These are phyloP conservation scores for Pantherophis vulpinus DNA, from an alignment of 2,797 vertebrate genomes.

Conservation along the genomic window DNA sequence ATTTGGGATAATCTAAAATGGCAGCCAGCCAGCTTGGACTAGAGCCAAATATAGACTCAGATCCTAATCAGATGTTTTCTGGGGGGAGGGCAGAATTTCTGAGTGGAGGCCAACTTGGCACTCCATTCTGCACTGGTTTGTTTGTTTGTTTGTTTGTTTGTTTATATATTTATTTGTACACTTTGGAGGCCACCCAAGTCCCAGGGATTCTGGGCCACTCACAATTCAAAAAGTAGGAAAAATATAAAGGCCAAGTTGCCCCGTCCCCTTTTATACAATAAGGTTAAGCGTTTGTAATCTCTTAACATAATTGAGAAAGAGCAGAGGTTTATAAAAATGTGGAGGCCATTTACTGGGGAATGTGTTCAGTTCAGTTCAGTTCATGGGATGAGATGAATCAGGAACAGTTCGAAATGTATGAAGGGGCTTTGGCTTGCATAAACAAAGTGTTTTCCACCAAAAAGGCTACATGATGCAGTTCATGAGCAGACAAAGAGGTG, in stretches of 20 bases:
- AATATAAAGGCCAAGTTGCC: neutral
- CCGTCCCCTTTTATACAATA: neutral
- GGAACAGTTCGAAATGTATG: neutral
- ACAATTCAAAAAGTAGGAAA: neutral
- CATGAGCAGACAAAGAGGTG: neutral
- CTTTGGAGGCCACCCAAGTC: neutral
- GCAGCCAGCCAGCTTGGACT: neutral
- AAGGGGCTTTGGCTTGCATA: neutral
- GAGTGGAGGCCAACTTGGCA: neutral
- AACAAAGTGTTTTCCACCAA: neutral
- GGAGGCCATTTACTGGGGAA: neutral
- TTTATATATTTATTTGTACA: neutral
- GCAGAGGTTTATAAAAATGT: neutral
- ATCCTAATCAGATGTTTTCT: neutral
- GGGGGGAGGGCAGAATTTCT: neutral
- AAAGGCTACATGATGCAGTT: neutral
- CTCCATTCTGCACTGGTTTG: neutral
- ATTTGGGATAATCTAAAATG: neutral
- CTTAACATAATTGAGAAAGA: neutral
- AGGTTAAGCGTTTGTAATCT: neutral
- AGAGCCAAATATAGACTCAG: neutral
- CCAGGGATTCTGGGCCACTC: neutral
- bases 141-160: neutral
- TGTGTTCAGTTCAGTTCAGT: neutral
- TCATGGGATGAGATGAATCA: neutral